A percentile compares a stretch with the other conserved stretches of the same genome.
phyloP scores from a whole-genome alignment of 2,888 invertebrate genomes.

The Andrena trimmerana region DNA sequence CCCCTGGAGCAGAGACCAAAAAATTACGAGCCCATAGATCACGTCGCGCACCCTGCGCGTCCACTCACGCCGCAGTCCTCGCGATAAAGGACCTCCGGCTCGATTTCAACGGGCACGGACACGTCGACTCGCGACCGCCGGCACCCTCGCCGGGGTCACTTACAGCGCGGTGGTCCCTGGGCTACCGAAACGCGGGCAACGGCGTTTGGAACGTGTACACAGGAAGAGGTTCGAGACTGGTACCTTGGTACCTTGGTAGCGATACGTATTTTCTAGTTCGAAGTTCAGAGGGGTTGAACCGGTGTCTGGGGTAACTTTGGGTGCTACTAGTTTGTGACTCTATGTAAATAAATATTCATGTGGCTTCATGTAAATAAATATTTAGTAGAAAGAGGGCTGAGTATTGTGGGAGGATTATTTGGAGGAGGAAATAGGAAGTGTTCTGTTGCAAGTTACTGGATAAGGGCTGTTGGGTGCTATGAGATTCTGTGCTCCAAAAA shows the following conservation, averaged over 20 bases:
- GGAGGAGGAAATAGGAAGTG: no score
- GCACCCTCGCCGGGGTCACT: background rate
- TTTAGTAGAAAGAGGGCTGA: no score
- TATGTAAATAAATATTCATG: no score
- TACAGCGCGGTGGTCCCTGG: background rate
- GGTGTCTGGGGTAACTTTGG: no score
- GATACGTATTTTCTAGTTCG: background rate
- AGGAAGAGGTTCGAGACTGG: conserved; percentile 18
- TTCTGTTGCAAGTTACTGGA: no score
- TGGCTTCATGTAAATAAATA: no score
- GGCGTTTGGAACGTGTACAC: background rate
- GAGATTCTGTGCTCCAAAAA: no score
- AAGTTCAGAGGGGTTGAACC: no score
- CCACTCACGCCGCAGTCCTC: conserved; percentile 37
- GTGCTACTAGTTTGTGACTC: no score
- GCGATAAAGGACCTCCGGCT: conserved; percentile 53
- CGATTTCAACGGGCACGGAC: conserved; percentile 16
- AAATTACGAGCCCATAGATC: conserved; percentile 78
- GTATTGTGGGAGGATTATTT: no score
- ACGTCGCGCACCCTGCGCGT: conserved; percentile 60
- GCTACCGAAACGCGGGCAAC: background rate
- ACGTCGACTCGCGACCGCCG: conserved; percentile 1
- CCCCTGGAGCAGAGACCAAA: conserved; percentile 65
- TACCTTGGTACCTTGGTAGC: background rate
- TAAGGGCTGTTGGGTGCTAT: no score